Evolutionary conservation across 2,113 vertebrate species (phyloP), one percentile per base, ranked within the genome.

Genomic region (Brachyhypopomus occidentalis): DNA sequence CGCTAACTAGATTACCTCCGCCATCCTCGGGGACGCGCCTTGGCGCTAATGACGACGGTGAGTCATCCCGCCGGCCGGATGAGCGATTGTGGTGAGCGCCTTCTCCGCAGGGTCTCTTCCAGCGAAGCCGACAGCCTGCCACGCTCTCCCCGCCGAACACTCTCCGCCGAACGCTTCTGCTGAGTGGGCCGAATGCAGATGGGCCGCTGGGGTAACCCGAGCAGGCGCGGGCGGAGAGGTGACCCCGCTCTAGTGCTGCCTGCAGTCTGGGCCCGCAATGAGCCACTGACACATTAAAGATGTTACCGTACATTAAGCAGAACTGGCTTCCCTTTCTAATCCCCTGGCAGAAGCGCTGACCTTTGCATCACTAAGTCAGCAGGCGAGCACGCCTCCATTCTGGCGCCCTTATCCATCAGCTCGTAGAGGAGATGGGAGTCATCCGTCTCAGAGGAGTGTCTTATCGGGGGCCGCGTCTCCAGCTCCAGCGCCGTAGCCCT

Each of bases 21-120:
- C 23, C 30, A n/a, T 79, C 55, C 52, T 27, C 48, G 22, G 34
- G 36, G 63, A 62, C 30, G 23, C 23, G 55, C 27, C 48, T 45
- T 25, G 58, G 66, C 30, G 14, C 38, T 79, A 77, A 80, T 72
- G 80, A 85, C 66, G 41, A 63, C 60, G 9, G 72, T 76, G 66
- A 83, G 59, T 77, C 79, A 45, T 52, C 64, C 45, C 11, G 62
- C 22, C 22, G 36, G 17, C 60, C 34, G 22, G 23, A 78, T 83
- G 81, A 83, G 48, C 11, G 55, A 83, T 78, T 69, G 72, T 81
- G 63, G 38, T 63, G 69, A 64, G 48, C 38, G 27, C 19, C 38
- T 22, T 25, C 78, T 5, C 71, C 17, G 0, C 67, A 64, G 58
- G 81, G 45, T 69, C 69, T 19, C 60, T 64, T 80, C 23, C 56